Conservation (phyloP, 2,113 vertebrate species). For the Leptobrachium leishanense region DNA sequence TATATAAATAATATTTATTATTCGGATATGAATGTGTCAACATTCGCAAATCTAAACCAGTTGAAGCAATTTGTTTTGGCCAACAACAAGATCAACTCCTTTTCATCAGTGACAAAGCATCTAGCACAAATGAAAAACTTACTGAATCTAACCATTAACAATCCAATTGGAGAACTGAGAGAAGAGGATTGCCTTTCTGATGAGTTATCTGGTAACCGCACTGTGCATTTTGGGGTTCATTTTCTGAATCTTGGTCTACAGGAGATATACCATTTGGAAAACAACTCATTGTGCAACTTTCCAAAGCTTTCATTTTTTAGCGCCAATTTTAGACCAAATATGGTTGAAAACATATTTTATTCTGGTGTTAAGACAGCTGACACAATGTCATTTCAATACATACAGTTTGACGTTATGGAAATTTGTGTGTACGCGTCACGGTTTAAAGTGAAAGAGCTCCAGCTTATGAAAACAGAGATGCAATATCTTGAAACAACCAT, state of each 20-base stretch:
- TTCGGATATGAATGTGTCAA: not conserved
- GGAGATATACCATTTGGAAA: not conserved
- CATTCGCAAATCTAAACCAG: not conserved
- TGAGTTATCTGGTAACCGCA: not conserved
- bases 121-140: not conserved
- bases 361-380: conserved; percentile 21
- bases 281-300: conserved; percentile 37
- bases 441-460: conserved; percentile 2
- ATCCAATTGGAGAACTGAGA: not conserved
- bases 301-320: conserved; percentile 7
- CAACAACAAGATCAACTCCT: not conserved
- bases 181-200: conserved; percentile 4
- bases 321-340: too few species aligned
- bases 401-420: not conserved
- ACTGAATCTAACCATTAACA: not conserved
- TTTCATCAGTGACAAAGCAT: conserved; percentile 14
- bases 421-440: conserved; percentile 8
- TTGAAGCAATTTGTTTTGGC: conserved; percentile 7
- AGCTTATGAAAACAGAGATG: not conserved
- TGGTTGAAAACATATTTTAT: not conserved
- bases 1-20: not conserved
- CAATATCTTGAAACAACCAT: not conserved
- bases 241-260: not conserved
- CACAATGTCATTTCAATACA: not conserved
- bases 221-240: not conserved